Evolutionary conservation across 2,797 vertebrate genomes (phyloP).

Genomic region (Gymnodraco acuticeps): DNA sequence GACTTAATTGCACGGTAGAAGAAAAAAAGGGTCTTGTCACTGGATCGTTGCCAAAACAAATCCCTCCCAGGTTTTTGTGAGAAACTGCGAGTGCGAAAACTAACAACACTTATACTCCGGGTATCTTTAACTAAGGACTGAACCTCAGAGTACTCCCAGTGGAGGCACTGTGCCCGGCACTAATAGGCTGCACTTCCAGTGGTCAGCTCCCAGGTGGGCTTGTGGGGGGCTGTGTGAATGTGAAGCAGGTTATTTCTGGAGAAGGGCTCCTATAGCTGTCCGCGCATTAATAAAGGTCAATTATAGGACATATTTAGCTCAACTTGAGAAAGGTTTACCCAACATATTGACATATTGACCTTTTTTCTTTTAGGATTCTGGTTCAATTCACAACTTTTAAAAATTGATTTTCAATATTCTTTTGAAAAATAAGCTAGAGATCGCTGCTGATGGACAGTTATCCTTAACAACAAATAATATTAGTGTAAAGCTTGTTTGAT

Average conservation of each 20-base stretch:
- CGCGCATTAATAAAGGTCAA: constrained; percentile 5
- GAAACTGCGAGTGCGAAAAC: constrained; percentile 29
- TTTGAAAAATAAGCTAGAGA: too few relatives aligned
- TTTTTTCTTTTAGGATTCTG: too few relatives aligned
- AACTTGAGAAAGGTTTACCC: neutral
- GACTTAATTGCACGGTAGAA: constrained; percentile 1
- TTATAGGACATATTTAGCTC: neutral
- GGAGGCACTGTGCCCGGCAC: constrained; percentile 49
- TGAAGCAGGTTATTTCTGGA: constrained; percentile 24
- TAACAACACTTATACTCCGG: constrained; percentile 23
- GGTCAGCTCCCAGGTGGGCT: constrained; percentile 62
- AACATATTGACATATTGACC: neutral
- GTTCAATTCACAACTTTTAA: too few relatives aligned
- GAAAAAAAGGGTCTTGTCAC: neutral
- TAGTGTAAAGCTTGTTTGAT: too few relatives aligned
- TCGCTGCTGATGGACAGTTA: too few relatives aligned
- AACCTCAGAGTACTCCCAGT: constrained; percentile 36
- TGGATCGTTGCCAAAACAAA: constrained; percentile 47
- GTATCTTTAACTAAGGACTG: constrained; percentile 46
- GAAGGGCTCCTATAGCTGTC: constrained; percentile 12
- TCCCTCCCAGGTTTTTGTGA: constrained; percentile 25
- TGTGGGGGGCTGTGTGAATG: constrained; percentile 37
- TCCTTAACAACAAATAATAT: too few relatives aligned
- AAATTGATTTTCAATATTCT: too few relatives aligned
- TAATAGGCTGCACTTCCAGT: constrained; percentile 53